Conservation (phyloP, 2,888 invertebrate genomes). For the Tipula unca region DNA sequence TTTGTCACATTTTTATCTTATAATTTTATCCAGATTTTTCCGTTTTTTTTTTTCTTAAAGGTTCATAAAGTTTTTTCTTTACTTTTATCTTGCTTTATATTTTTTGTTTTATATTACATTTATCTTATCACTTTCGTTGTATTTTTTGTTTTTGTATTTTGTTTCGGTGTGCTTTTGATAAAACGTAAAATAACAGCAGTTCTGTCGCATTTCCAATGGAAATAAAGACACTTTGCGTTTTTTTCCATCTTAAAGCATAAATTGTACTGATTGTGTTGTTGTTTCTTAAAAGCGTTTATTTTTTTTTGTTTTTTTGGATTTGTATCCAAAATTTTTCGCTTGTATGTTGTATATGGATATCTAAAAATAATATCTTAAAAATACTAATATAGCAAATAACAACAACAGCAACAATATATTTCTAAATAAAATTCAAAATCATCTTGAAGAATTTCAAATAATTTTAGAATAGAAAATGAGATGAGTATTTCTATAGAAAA, state of each 20-base stretch:
- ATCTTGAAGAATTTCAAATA: neutral
- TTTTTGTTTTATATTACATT: neutral
- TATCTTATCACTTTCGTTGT: neutral
- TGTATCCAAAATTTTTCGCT: neutral
- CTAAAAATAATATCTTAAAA: neutral
- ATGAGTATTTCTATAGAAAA: neutral
- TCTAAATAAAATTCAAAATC: neutral
- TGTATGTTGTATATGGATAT: neutral
- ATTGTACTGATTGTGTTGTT: neutral
- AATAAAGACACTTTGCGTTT: neutral
- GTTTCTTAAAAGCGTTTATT: neutral
- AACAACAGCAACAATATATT: neutral
- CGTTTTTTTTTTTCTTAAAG: neutral
- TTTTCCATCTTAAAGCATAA: neutral
- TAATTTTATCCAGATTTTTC: neutral
- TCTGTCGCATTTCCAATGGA: neutral
- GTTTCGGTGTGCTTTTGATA: neutral
- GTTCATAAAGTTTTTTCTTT: constrained; percentile 3
- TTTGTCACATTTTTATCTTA: constrained; percentile 3
- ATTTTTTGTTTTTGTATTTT: neutral
- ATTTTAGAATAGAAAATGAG: neutral
- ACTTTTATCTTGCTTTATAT: neutral
- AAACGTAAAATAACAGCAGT: neutral
- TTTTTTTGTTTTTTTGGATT: neutral
- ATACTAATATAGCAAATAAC: neutral